Conservation (phyloP, 2,888 invertebrate species). For the Zygaena filipendulae region DNA sequence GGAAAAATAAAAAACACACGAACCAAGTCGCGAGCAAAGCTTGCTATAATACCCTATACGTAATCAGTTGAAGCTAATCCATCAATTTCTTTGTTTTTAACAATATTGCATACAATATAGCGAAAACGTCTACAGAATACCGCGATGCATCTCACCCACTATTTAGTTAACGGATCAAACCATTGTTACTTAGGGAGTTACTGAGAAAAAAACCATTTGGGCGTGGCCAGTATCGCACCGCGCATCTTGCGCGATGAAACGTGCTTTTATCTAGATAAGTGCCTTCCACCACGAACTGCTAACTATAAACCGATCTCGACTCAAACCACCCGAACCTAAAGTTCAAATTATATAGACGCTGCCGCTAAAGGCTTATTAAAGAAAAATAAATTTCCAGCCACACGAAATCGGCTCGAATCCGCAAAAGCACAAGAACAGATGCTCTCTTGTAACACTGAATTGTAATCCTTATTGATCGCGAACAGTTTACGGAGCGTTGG, state of each 20-base stretch:
- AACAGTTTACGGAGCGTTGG: no score
- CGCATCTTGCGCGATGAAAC: conserved; percentile 59
- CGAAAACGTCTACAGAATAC: no score
- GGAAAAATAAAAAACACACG: no score
- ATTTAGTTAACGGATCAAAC: conserved; percentile 66
- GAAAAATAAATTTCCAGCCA: conserved; percentile 65
- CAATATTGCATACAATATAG: no score
- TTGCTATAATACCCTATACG: no score
- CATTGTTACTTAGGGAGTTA: conserved; percentile 62
- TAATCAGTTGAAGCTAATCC: no score
- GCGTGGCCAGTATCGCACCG: conserved; percentile 52
- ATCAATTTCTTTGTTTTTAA: no score
- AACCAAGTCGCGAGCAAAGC: no score
- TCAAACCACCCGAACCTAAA: conserved; percentile 20
- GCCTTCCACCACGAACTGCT: conserved; percentile 41
- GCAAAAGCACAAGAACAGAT: conserved; percentile 34
- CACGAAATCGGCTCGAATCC: conserved; percentile 54
- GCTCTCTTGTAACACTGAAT: conserved; percentile 23
- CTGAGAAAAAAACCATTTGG: conserved; percentile 65
- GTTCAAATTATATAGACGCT: conserved; percentile 19
- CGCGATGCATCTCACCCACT: conserved; percentile 52
- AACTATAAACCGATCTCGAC: conserved; percentile 20
- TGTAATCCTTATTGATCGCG: conserved; percentile 33
- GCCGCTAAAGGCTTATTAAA: conserved; percentile 50
- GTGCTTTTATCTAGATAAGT: conserved; percentile 58